phyloP scores from a whole-genome alignment of 2,113 vertebrate species.

The Urocynchramus pylzowi region DNA sequence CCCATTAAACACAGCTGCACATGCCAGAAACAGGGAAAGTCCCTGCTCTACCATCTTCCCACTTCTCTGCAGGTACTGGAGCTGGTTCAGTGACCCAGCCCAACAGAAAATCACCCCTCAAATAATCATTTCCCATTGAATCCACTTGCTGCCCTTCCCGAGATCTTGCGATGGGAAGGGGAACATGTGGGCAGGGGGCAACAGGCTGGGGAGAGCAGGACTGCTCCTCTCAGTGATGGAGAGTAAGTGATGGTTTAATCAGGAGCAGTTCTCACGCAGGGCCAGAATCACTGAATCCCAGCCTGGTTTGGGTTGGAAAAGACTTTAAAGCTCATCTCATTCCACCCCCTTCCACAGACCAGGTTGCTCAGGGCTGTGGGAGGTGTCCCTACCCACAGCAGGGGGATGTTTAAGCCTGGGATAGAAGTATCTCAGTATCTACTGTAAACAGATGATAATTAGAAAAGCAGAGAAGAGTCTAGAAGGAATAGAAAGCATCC shows the following conservation, averaged over 20 bases:
- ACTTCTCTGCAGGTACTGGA: background rate
- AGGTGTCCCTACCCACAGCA: background rate
- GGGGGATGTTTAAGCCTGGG: background rate
- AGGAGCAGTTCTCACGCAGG: background rate
- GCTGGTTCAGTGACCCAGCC: background rate
- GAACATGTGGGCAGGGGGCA: background rate
- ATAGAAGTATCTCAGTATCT: background rate
- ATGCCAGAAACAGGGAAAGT: background rate
- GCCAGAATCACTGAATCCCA: background rate
- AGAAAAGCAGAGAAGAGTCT: background rate
- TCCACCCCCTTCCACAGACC: background rate
- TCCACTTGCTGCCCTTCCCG: background rate
- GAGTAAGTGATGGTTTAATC: background rate
- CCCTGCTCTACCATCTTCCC: background rate
- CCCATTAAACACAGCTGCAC: background rate
- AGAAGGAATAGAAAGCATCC: background rate
- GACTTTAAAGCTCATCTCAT: background rate
- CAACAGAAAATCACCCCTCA: background rate
- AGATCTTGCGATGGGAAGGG: accelerated
- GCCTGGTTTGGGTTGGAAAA: background rate
- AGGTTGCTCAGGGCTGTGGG: background rate
- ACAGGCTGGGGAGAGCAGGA: background rate
- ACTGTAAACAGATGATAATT: background rate
- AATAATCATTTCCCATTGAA: background rate
- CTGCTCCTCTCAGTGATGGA: background rate